Percentiles rank a stretch among this genome's conserved stretches.
Conservation (phyloP, 2,113 vertebrate species). For the Nibea albiflora region DNA sequence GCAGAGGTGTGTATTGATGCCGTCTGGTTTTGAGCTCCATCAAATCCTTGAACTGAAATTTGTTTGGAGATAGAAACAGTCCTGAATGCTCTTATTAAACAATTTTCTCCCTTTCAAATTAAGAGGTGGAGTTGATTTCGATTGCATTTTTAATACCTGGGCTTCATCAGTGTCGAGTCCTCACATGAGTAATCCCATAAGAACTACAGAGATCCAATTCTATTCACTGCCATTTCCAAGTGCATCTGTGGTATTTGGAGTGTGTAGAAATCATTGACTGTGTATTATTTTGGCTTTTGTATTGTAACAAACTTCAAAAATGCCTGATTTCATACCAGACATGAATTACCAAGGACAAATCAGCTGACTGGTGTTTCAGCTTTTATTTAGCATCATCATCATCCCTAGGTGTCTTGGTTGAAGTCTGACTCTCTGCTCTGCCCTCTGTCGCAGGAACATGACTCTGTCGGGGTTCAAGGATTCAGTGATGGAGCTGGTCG, state of each 20-base stretch:
- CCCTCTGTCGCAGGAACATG: slow-evolving; percentile 84
- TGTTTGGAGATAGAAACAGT: neutral
- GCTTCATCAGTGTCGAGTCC: slow-evolving; percentile 2
- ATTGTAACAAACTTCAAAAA: slow-evolving; percentile 8
- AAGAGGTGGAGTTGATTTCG: slow-evolving; percentile 1
- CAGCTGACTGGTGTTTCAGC: neutral
- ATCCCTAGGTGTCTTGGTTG: neutral
- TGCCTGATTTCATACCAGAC: slow-evolving; percentile 24
- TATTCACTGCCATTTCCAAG: slow-evolving; percentile 25
- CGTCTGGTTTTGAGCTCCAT: slow-evolving; percentile 15
- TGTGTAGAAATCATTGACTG: slow-evolving; percentile 19
- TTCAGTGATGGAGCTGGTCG: slow-evolving; percentile 86
- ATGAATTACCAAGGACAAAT: too few species aligned
- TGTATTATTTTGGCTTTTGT: slow-evolving; percentile 32
- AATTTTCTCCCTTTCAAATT: slow-evolving; percentile 19
- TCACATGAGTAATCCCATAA: slow-evolving; percentile 20
- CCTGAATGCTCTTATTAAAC: neutral
- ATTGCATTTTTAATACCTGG: slow-evolving; percentile 23
- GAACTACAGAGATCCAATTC: slow-evolving; percentile 25
- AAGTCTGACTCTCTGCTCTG: slow-evolving; percentile 28
- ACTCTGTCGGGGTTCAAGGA: slow-evolving; percentile 86
- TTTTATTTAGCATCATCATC: neutral
- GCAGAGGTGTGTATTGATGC: slow-evolving; percentile 21
- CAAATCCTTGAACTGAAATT: slow-evolving; percentile 27
- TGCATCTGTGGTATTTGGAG: slow-evolving; percentile 29